Percentiles rank a stretch among this genome's conserved stretches.
Evolutionary conservation across 2,797 vertebrate species (phyloP).

Genomic region (Acrossocheilus wenchowensis): DNA sequence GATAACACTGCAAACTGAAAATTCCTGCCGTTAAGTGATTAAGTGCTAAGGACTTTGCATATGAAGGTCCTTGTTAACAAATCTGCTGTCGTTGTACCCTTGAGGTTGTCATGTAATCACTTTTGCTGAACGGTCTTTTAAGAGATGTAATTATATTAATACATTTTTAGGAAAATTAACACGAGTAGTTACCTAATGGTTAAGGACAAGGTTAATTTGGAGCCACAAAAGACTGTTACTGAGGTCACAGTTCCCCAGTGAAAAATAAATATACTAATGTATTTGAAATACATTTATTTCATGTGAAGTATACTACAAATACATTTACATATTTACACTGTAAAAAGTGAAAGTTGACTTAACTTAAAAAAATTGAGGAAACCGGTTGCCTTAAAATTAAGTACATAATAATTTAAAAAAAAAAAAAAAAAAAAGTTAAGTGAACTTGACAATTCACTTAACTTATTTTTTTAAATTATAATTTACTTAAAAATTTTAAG

Average conservation of each 20-base stretch:
- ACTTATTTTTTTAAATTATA: too few species aligned
- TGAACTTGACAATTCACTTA: too few species aligned
- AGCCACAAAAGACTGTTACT: not conserved
- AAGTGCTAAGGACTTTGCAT: not conserved
- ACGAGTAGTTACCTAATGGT: not conserved
- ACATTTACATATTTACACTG: not conserved
- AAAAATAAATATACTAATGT: too few species aligned
- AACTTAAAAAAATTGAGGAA: too few species aligned
- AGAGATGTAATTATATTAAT: not conserved
- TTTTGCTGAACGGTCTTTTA: not conserved
- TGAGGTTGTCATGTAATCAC: not conserved
- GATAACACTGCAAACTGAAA: not conserved
- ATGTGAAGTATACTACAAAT: not conserved
- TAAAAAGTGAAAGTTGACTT: too few species aligned
- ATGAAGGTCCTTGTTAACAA: conserved; percentile 7
- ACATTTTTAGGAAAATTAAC: not conserved
- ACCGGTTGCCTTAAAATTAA: too few species aligned
- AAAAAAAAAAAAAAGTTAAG: too few species aligned
- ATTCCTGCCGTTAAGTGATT: not conserved
- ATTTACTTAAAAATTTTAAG: too few species aligned
- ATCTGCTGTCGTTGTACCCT: not conserved
- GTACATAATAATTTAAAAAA: too few species aligned
- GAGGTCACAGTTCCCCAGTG: not conserved
- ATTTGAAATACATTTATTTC: not conserved
- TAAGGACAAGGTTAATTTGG: not conserved